phyloP scores from a whole-genome alignment of 2,113 vertebrate species.

The Gila orcuttii region DNA sequence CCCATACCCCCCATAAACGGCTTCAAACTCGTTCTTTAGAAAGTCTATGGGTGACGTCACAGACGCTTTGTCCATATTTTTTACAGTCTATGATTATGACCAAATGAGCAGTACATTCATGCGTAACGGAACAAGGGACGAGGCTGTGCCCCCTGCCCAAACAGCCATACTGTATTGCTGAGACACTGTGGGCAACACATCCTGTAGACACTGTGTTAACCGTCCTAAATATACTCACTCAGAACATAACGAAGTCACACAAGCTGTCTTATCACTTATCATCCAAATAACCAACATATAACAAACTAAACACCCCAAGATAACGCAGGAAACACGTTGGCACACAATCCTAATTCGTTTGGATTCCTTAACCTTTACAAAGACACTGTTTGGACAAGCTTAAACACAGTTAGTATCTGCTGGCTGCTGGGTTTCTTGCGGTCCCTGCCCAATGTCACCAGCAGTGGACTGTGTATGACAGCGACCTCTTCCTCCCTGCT shows the following conservation, averaged over 20 bases:
- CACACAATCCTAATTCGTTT: not conserved
- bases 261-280: conserved; percentile 22
- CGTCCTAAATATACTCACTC: conserved; percentile 35
- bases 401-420: conserved; percentile 20
- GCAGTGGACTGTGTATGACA: conserved; percentile 29
- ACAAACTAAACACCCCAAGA: not conserved
- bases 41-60: too few species aligned
- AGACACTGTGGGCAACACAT: conserved; percentile 46
- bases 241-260: conserved; percentile 16
- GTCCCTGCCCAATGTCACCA: conserved; percentile 15
- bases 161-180: conserved; percentile 46
- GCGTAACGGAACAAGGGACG: not conserved
- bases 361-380: conserved; percentile 19
- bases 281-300: not conserved
- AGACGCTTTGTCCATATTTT: too few species aligned
- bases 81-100: not conserved
- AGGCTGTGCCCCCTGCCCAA: conserved; percentile 21
- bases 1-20: too few species aligned
- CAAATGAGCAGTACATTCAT: not conserved
- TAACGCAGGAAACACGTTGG: not conserved
- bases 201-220: conserved; percentile 36
- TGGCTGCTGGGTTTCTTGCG: not conserved
- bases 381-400: conserved; percentile 34
- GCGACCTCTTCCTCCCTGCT: conserved; percentile 10
- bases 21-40: too few species aligned